phyloP scores from a whole-genome alignment of 1,140 invertebrate genomes.

The Berghia stephanieae region DNA sequence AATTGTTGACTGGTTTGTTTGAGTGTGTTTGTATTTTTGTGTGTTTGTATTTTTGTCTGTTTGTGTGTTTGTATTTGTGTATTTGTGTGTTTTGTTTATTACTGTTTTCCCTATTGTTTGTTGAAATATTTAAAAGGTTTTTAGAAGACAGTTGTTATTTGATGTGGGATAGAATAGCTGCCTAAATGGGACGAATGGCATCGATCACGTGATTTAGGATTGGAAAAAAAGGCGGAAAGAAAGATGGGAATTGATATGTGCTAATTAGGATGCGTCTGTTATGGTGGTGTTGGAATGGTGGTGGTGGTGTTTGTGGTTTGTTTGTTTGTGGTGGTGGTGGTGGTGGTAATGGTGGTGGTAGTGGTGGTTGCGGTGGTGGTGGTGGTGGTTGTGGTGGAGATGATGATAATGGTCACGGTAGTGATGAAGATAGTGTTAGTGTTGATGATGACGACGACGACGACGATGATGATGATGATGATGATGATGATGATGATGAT shows the following conservation, averaged over 20 bases:
- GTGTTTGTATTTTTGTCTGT: too few relatives aligned
- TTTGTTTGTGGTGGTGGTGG: neutral
- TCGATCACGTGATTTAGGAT: too few relatives aligned
- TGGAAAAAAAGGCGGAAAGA: too few relatives aligned
- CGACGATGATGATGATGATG: constrained; percentile 6
- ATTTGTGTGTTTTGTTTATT: too few relatives aligned
- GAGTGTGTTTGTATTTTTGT: too few relatives aligned
- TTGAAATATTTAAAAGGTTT: too few relatives aligned
- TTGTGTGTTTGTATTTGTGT: too few relatives aligned
- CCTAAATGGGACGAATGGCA: too few relatives aligned
- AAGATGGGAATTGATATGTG: neutral
- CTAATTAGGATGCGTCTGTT: neutral
- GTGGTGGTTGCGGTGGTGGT: neutral
- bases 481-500: constrained; percentile 8
- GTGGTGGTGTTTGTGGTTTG: neutral
- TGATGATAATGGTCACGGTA: neutral
- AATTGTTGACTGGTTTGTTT: neutral
- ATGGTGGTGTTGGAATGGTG: neutral
- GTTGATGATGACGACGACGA: neutral
- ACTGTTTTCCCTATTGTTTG: too few relatives aligned
- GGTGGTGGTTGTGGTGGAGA: neutral
- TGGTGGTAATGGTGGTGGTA: neutral
- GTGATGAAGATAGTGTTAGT: neutral
- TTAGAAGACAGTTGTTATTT: too few relatives aligned
- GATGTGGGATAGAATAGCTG: too few relatives aligned